Conservation (phyloP, 2,888 invertebrate genomes). For the Minunthozetes semirufus region DNA sequence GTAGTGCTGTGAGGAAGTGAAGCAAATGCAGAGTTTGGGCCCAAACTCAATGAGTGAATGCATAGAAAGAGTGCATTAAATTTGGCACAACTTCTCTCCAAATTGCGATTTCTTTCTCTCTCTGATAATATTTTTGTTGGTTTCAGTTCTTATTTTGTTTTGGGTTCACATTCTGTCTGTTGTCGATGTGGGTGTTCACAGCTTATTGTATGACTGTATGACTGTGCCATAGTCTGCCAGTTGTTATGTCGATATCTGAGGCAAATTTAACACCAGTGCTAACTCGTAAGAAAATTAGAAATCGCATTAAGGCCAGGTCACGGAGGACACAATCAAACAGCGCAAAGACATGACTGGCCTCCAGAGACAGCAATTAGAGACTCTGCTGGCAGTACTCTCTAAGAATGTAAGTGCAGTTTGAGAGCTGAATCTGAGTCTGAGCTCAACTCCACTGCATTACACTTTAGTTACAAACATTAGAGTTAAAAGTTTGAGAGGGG, state of each 20-base stretch:
- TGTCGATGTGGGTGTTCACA: conserved; percentile 19
- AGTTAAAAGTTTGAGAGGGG: conserved; percentile 17
- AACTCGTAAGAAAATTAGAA: conserved; percentile 28
- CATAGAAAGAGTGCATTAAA: conserved; percentile 5
- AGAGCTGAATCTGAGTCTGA: too few species aligned
- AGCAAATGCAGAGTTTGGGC: conserved; percentile 12
- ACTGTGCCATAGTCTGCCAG: background rate
- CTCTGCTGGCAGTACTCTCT: background rate
- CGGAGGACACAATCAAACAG: conserved; percentile 30
- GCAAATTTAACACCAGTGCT: conserved; percentile 10
- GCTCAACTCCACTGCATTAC: conserved; percentile 14
- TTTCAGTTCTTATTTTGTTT: conserved; percentile 8
- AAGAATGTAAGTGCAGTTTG: background rate
- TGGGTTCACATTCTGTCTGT: background rate
- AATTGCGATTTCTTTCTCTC: conserved; percentile 19
- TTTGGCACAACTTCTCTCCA: background rate
- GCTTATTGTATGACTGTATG: background rate
- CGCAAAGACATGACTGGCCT: conserved; percentile 23
- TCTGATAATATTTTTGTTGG: background rate
- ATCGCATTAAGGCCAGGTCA: conserved; percentile 33
- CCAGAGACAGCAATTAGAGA: conserved; percentile 31
- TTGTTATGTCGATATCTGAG: background rate
- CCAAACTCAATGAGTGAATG: conserved; percentile 9
- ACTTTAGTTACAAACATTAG: conserved; percentile 17
- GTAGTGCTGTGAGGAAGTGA: conserved; percentile 27